Percentiles rank a stretch among this genome's conserved stretches.
These are phyloP conservation scores for Drosophila rufa DNA, from an alignment of 1,140 invertebrate genomes.

Conservation along the genomic window DNA sequence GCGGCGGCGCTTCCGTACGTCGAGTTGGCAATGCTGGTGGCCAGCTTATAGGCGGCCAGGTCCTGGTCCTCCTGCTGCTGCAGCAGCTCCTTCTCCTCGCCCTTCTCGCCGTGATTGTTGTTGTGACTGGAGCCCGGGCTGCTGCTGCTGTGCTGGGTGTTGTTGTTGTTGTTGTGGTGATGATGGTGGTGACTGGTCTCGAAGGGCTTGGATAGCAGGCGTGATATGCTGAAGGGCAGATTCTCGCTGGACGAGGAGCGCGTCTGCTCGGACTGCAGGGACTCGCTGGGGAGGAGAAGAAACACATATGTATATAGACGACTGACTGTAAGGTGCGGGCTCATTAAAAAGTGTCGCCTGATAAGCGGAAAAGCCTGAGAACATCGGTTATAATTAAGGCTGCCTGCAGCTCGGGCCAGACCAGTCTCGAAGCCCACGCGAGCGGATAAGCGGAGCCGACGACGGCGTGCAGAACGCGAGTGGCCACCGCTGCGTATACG, in stretches of 20 bases:
- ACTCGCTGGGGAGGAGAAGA: constrained; percentile 61
- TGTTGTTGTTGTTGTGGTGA: constrained; percentile 46
- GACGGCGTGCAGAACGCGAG: constrained; percentile 59
- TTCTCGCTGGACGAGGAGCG: constrained; percentile 87
- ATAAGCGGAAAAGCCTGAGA: constrained; percentile 49
- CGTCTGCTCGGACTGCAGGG: constrained; percentile 85
- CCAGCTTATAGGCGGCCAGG: constrained; percentile 81
- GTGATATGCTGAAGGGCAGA: constrained; percentile 90
- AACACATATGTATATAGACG: constrained; percentile 2
- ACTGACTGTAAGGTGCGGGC: constrained; percentile 35
- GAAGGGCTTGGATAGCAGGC: constrained; percentile 89
- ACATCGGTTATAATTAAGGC: constrained; percentile 49
- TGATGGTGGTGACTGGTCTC: constrained; percentile 86
- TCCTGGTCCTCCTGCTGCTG: constrained; percentile 85
- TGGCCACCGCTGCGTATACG: constrained; percentile 61
- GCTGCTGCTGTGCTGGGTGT: constrained; percentile 40
- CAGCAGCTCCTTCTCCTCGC: constrained; percentile 85
- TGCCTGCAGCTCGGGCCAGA: constrained; percentile 21
- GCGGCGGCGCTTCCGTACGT: constrained; percentile 85
- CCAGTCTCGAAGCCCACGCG: constrained; percentile 46
- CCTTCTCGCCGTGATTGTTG: constrained; percentile 63
- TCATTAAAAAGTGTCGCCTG: constrained; percentile 67
- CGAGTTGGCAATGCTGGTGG: constrained; percentile 86
- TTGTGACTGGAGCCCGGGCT: constrained; percentile 75
- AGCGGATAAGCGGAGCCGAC: constrained; percentile 19